These are phyloP conservation scores for Pachymerium ferrugineum DNA, from an alignment of 2,888 invertebrate genomes.

Conservation along the genomic window DNA sequence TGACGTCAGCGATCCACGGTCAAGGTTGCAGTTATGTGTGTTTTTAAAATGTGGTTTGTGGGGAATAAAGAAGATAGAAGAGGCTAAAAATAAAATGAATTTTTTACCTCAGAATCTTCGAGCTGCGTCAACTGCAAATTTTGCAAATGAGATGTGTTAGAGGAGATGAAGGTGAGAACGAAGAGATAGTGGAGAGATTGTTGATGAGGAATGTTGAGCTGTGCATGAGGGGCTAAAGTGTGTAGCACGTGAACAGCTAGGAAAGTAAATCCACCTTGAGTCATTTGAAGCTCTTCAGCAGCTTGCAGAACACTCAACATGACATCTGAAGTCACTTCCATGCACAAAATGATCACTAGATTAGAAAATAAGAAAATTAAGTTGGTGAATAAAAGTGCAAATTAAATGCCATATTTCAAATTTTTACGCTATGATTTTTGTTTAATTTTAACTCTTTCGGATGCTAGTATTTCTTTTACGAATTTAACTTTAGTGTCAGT, in stretches of 20 bases:
- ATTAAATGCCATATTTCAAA: background rate
- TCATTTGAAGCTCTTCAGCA: constrained; percentile 34
- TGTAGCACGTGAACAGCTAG: constrained; percentile 35
- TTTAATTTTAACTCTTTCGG: too few relatives aligned
- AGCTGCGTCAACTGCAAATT: constrained; percentile 2
- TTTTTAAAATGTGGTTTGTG: background rate
- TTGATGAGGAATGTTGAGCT: background rate
- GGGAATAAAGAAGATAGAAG: too few relatives aligned
- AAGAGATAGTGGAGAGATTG: constrained; percentile 3
- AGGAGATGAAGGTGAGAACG: constrained; percentile 23
- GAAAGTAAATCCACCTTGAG: constrained; percentile 31
- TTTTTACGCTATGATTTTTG: too few relatives aligned
- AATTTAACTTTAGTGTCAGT: too few relatives aligned
- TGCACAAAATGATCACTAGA: constrained; percentile 23
- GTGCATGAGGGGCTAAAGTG: constrained; percentile 28
- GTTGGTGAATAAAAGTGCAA: background rate
- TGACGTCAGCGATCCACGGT: background rate
- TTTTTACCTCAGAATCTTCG: background rate
- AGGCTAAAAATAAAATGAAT: too few relatives aligned
- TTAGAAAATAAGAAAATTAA: background rate
- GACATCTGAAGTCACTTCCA: constrained; percentile 28
- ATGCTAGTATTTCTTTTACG: too few relatives aligned
- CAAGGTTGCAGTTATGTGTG: background rate
- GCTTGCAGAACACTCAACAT: constrained; percentile 33
- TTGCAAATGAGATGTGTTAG: constrained; percentile 1